Base-by-base conservation (phyloP, 1,140 invertebrate genomes). In the Phymastichus coffea region DNA sequence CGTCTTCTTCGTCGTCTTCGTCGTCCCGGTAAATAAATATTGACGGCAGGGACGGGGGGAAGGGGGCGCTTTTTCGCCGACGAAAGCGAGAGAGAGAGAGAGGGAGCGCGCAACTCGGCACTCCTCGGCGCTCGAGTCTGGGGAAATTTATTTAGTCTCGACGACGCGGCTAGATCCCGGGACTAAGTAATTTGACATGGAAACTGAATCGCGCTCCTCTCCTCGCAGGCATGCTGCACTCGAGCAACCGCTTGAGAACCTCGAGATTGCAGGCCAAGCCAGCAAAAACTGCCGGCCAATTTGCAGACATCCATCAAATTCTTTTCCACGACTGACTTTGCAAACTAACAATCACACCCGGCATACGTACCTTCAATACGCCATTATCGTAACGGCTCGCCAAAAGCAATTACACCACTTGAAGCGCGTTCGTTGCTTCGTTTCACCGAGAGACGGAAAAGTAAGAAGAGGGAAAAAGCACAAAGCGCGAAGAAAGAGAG, bases 111-210 rank as follows among this genome's bases (percentile, higher is more conserved):
- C n/a, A n/a, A n/a, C n/a, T n/a, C n/a, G n/a, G n/a, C n/a, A n/a
- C n/a, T n/a, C 55, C 65, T 65, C 62, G 44, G 23, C 40, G 61
- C n/a, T n/a, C n/a, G n/a, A n/a, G n/a, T n/a, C n/a, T 53, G 60
- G 19, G 63, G 63, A 67, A 70, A 67, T 63, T 64, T 66, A 67
- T 67, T 67, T 64, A 70, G 63, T 61, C 59, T 57, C 23, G 59
- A 55, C 56, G 62, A 56, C 53, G 37, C 46, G 41, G 55, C 54
- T n/a, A 51, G 51, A 51, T 63, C 62, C 61, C 58, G 66, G 57
- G 60, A 67, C 64, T 69, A 67, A 69, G 69, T 71, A 70, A 70
- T 69, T 69, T 63, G 67, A 71, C 63, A 66, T 64, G 69, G 63
- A 66, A 69, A 65, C 66, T 67, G 63, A 61, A 70, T 70, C 67